These are phyloP conservation scores for Amphimedon queenslandica DNA, from an alignment of 37 sponge, comb jelly and placozoan genomes.

Conservation along the genomic window DNA sequence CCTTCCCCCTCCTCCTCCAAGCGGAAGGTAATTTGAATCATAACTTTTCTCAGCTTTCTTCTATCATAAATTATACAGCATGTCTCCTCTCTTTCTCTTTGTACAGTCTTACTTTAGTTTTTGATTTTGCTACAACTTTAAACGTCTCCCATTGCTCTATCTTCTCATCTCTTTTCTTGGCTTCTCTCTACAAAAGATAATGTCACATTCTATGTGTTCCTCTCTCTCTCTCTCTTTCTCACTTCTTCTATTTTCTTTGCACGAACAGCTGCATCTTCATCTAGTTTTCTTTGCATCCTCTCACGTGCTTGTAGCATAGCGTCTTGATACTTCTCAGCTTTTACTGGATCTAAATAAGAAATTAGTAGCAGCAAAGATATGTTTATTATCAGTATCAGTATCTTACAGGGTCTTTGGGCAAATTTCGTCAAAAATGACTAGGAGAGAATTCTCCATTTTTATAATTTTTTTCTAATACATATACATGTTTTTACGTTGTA, in stretches of 20 bases:
- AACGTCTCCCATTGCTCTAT: slow-evolving; percentile 70
- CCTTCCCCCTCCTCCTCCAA: slow-evolving; percentile 33
- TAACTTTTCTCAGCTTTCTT: no score
- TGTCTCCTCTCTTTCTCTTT: neutral
- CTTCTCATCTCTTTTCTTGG: slow-evolving; percentile 37
- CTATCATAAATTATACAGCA: neutral
- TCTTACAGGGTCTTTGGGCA: no score
- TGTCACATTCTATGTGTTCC: no score
- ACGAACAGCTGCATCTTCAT: slow-evolving; percentile 26
- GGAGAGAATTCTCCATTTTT: no score
- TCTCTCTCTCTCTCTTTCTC: no score
- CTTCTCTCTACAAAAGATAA: slow-evolving; percentile 18
- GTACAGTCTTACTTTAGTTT: neutral
- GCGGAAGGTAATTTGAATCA: slow-evolving; percentile 42
- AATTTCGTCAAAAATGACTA: no score
- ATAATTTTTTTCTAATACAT: no score
- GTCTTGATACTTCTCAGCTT: slow-evolving; percentile 51
- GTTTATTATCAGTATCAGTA: no score
- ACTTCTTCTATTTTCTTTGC: slow-evolving; percentile 28
- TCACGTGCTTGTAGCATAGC: slow-evolving; percentile 41
- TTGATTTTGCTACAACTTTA: slow-evolving; percentile 30
- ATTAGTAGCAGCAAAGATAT: neutral
- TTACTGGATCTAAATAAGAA: slow-evolving; percentile 37
- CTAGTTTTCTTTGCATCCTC: slow-evolving; percentile 44
- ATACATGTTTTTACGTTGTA: no score